Evolutionary conservation across 2,797 vertebrate genomes (phyloP).

Genomic region (Gymnocypris eckloni): DNA sequence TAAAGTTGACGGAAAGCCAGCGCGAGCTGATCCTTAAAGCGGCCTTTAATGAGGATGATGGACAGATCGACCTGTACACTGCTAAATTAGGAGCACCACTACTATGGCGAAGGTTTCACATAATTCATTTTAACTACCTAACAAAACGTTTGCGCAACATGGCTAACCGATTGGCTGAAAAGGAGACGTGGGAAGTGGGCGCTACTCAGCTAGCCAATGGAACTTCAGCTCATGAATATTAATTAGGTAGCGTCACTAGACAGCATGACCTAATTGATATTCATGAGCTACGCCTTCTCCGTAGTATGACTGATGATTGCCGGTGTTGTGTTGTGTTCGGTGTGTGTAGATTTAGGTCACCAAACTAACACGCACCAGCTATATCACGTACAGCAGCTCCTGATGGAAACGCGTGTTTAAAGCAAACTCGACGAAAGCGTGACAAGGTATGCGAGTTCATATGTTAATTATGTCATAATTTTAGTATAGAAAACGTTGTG

Average conservation of each 20-base stretch:
- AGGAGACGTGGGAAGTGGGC: not conserved
- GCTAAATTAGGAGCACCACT: not conserved
- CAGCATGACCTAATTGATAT: not conserved
- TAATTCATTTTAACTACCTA: not conserved
- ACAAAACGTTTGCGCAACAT: not conserved
- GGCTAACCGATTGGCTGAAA: conserved; percentile 3
- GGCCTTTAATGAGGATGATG: conserved; percentile 28
- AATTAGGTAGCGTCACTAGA: not conserved
- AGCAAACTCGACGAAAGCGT: not conserved
- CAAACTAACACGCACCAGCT: conserved; percentile 31
- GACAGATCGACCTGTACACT: conserved; percentile 15
- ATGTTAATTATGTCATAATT: not conserved
- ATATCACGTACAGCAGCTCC: conserved; percentile 22
- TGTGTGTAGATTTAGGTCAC: conserved; percentile 69
- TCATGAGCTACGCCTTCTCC: not conserved
- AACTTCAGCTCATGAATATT: not conserved
- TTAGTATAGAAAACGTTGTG: not conserved
- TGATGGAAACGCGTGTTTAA: conserved; percentile 17
- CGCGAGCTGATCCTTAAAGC: conserved; percentile 19
- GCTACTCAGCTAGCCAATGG: not conserved
- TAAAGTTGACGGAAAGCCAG: conserved; percentile 6
- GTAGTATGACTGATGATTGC: conserved; percentile 45
- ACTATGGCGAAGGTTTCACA: not conserved
- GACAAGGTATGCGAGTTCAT: conserved; percentile 18
- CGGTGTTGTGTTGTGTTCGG: conserved; percentile 61